Evolutionary conservation across 2,797 vertebrate species (phyloP).

Genomic region (Sarcophilus harrisii): DNA sequence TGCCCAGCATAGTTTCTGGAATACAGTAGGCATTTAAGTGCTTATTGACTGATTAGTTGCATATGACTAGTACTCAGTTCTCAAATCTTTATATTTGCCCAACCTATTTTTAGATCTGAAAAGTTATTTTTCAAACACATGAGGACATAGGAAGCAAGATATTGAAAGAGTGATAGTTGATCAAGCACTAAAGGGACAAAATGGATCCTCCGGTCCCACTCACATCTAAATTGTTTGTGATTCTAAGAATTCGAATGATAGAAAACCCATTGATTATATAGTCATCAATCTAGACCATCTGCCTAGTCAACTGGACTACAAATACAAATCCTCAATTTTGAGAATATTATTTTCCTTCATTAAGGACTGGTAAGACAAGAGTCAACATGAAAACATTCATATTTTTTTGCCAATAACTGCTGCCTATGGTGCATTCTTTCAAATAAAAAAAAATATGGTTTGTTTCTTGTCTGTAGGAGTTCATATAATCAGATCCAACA

Average conservation of each 20-base stretch:
- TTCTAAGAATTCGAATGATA: not conserved
- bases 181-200: not conserved
- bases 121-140: slow-evolving; percentile 56
- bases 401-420: not conserved
- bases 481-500: not conserved
- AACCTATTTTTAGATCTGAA: slow-evolving; percentile 25
- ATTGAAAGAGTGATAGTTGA: not conserved
- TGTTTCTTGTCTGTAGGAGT: not conserved
- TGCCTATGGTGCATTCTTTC: not conserved
- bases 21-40: not conserved
- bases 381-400: not conserved
- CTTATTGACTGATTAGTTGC: not conserved
- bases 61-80: slow-evolving; percentile 25
- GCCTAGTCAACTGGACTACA: not conserved
- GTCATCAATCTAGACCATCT: not conserved
- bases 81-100: slow-evolving; percentile 34
- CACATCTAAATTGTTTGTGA: not conserved
- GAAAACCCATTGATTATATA: not conserved
- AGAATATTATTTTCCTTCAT: not conserved
- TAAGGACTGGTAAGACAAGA: not conserved
- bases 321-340: not conserved
- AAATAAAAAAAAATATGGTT: not conserved
- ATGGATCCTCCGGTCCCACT: not conserved
- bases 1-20: not conserved
- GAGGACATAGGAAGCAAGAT: slow-evolving; percentile 4